These are phyloP conservation scores for Sipha flava DNA, from an alignment of 1,140 invertebrate genomes.

Conservation along the genomic window DNA sequence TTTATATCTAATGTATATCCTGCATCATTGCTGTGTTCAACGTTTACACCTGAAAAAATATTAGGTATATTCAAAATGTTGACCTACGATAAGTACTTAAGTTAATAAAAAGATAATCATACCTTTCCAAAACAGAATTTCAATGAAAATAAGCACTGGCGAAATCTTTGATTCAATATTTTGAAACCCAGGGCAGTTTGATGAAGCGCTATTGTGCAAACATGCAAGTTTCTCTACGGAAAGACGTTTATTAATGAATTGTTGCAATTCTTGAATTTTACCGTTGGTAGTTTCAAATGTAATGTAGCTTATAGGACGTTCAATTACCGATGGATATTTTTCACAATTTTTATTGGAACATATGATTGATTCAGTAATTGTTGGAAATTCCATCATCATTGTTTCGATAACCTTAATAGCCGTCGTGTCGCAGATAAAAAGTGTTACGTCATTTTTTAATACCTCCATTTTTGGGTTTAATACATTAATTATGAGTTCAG, in stretches of 20 bases:
- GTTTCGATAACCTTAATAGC: background rate
- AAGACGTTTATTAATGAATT: background rate
- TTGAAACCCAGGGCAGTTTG: background rate
- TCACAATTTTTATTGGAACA: background rate
- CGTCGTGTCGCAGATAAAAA: background rate
- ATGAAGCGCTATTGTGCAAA: background rate
- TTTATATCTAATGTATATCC: background rate
- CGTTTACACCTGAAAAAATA: background rate
- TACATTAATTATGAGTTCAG: background rate
- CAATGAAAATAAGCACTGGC: background rate
- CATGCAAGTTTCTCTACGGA: background rate
- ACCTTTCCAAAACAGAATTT: background rate
- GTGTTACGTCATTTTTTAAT: background rate
- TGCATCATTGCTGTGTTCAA: background rate
- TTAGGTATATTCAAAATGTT: background rate
- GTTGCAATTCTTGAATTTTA: background rate
- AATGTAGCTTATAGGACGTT: background rate
- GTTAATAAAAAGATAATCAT: background rate
- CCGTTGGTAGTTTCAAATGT: background rate
- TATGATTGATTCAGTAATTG: background rate
- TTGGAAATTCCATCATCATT: background rate
- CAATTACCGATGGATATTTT: background rate
- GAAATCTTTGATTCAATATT: background rate
- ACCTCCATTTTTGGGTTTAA: background rate
- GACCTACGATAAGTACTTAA: background rate